These are phyloP conservation scores for Centrocercus urophasianus DNA, from an alignment of 2,113 vertebrate genomes.

Conservation along the genomic window DNA sequence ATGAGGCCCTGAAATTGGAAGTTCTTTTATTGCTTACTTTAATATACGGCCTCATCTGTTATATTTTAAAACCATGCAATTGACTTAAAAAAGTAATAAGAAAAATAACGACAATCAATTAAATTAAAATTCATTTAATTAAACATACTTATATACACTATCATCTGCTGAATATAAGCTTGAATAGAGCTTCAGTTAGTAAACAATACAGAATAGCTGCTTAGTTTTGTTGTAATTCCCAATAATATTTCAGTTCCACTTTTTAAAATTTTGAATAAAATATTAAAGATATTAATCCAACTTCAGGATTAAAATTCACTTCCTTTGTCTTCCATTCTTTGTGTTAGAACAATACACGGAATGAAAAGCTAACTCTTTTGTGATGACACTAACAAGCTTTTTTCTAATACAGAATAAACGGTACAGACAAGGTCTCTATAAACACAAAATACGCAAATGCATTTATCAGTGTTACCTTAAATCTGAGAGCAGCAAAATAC, in stretches of 20 bases:
- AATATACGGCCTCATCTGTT: background rate
- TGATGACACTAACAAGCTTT: background rate
- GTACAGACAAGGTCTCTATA: background rate
- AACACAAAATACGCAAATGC: background rate
- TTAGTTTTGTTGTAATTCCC: background rate
- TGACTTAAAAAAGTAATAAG: background rate
- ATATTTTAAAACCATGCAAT: background rate
- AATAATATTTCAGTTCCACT: background rate
- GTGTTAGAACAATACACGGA: background rate
- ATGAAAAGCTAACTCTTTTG: background rate
- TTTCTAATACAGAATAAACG: background rate
- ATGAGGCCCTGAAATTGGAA: background rate
- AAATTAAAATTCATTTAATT: background rate
- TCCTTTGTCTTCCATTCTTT: background rate
- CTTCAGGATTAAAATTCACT: background rate
- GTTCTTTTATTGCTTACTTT: background rate
- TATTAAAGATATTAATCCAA: background rate
- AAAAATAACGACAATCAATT: background rate
- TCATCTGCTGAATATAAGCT: background rate
- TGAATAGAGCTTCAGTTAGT: background rate
- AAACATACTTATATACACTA: background rate
- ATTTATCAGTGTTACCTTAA: background rate
- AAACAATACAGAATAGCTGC: background rate
- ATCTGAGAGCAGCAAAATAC: background rate
- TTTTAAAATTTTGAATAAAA: no score